phyloP scores from a whole-genome alignment of 2,888 invertebrate species.

The Beris morrisii region DNA sequence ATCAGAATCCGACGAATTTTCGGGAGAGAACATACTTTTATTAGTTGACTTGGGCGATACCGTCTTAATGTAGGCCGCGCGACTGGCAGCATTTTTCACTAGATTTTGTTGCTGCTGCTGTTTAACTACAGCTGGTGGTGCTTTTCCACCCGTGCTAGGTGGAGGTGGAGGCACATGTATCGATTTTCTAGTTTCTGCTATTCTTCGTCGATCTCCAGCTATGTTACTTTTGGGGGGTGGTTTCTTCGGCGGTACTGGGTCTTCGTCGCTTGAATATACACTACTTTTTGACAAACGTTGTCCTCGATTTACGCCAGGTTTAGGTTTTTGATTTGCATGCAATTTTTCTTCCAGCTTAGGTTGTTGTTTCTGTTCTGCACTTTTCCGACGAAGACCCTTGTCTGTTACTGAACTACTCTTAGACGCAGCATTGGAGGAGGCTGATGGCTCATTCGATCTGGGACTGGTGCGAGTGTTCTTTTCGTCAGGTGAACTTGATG shows the following conservation, averaged over 20 bases:
- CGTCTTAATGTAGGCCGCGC: conserved; percentile 3
- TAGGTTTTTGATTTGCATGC: conserved; percentile 46
- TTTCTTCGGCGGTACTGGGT: conserved; percentile 53
- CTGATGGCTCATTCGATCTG: conserved; percentile 44
- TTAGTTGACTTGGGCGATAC: conserved; percentile 57
- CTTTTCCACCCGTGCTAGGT: conserved; percentile 55
- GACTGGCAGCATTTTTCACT: conserved; percentile 38
- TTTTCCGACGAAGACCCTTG: conserved; percentile 35
- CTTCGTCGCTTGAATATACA: conserved; percentile 66
- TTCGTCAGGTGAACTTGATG: conserved; percentile 61
- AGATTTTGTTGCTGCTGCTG: conserved; percentile 48
- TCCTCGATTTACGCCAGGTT: conserved; percentile 53
- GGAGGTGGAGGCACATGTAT: conserved; percentile 45
- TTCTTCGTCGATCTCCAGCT: conserved; percentile 50
- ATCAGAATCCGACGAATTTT: conserved; percentile 70
- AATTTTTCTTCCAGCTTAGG: conserved; percentile 45
- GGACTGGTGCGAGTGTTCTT: conserved; percentile 42
- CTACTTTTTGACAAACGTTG: conserved; percentile 56
- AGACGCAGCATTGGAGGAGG: conserved; percentile 39
- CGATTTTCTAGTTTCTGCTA: conserved; percentile 53
- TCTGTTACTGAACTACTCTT: conserved; percentile 43
- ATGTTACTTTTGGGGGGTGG: conserved; percentile 41
- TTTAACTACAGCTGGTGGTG: conserved; percentile 48
- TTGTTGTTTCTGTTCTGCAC: conserved; percentile 42
- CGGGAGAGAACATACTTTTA: conserved; percentile 82